These are phyloP conservation scores for Pollenia labialis DNA, from an alignment of 2,888 invertebrate genomes.

Conservation along the genomic window DNA sequence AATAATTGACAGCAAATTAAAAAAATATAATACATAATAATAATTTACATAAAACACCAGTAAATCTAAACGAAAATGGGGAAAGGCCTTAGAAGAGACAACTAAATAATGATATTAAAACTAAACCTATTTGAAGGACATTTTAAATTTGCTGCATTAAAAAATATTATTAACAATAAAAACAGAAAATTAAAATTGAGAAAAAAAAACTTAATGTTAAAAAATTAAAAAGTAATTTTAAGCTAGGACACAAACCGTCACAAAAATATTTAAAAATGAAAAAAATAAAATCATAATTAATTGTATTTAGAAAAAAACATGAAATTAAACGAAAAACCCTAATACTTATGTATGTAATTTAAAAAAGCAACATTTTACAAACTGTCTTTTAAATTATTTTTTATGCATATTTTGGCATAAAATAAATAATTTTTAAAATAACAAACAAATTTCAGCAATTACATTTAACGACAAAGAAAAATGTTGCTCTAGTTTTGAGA, in stretches of 20 bases:
- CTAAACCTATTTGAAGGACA: constrained; percentile 58
- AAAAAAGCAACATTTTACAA: constrained; percentile 57
- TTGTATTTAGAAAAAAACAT: constrained; percentile 37
- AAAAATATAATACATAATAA: constrained; percentile 29
- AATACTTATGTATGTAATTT: constrained; percentile 24
- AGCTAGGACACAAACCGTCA: constrained; percentile 73
- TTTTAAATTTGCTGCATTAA: constrained; percentile 69
- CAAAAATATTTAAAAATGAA: constrained; percentile 65
- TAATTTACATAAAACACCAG: constrained; percentile 9
- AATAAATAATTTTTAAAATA: constrained; percentile 68
- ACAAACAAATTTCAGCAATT: constrained; percentile 21
- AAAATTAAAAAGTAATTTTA: constrained; percentile 60
- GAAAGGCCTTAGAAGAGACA: constrained; percentile 40
- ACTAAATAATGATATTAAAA: constrained; percentile 56
- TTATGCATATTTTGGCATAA: constrained; percentile 74
- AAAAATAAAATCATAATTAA: too few relatives aligned
- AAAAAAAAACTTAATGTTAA: constrained; percentile 40
- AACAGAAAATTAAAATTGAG: constrained; percentile 44
- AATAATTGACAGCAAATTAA: constrained; percentile 46
- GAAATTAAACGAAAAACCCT: constrained; percentile 28
- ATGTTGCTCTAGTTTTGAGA: constrained; percentile 56
- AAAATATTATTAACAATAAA: constrained; percentile 58
- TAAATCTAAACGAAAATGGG: constrained; percentile 15
- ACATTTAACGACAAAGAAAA: constrained; percentile 29
- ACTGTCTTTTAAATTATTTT: constrained; percentile 72